These are phyloP conservation scores for Cranoglanis bouderius DNA, from an alignment of 2,113 vertebrate genomes.

Conservation along the genomic window DNA sequence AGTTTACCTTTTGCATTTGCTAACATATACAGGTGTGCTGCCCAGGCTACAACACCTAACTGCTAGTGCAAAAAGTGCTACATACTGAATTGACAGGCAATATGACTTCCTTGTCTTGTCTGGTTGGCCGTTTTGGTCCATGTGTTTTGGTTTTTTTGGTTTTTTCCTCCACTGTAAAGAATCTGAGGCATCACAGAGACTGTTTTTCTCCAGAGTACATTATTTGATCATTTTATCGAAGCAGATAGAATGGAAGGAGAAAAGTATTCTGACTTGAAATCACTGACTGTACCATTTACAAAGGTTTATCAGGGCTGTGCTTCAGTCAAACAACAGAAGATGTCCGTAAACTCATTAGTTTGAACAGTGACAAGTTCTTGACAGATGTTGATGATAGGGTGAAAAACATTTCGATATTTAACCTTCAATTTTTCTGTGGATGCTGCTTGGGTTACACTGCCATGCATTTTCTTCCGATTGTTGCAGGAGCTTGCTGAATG, in stretches of 20 bases:
- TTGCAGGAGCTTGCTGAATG: constrained; percentile 28
- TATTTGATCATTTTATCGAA: not conserved
- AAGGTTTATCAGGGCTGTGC: not conserved
- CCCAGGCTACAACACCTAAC: not conserved
- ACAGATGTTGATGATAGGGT: constrained; percentile 3
- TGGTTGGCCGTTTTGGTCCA: not conserved
- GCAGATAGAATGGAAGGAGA: not conserved
- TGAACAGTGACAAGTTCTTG: not conserved
- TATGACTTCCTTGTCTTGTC: not conserved
- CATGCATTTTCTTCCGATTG: constrained; percentile 47
- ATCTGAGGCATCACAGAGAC: not conserved
- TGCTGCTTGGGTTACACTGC: constrained; percentile 55
- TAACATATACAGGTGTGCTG: not conserved
- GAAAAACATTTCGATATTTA: constrained; percentile 59
- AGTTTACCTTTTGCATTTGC: not conserved
- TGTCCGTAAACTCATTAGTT: constrained; percentile 9
- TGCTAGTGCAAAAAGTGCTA: not conserved
- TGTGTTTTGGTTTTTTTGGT: not conserved
- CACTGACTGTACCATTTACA: not conserved
- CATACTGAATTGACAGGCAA: not conserved
- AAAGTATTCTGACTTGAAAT: not conserved
- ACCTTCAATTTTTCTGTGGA: constrained; percentile 28
- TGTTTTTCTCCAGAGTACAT: not conserved
- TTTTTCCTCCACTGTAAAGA: not conserved
- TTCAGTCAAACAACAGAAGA: constrained; percentile 22